Percentiles rank a stretch among this genome's conserved stretches.
phyloP scores from a whole-genome alignment of 2,888 invertebrate genomes.

The Conus canariensis region DNA sequence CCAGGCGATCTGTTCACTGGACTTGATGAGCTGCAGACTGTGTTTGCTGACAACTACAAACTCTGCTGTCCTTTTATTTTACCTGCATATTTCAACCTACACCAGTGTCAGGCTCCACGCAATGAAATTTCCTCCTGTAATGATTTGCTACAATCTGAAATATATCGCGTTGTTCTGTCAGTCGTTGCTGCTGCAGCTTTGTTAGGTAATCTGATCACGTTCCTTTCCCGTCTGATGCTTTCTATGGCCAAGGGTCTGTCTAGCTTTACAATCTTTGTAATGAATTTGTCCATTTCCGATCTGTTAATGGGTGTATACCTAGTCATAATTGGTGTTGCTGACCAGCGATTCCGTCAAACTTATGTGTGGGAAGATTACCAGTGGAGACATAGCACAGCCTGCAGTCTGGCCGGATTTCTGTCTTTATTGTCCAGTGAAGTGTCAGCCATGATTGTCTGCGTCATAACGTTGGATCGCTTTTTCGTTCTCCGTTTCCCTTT shows the following conservation, averaged over 20 bases:
- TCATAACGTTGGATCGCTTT: constrained; percentile 84
- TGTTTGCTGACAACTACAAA: constrained; percentile 41
- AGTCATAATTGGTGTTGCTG: constrained; percentile 58
- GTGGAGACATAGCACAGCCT: constrained; percentile 58
- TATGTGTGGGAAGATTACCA: constrained; percentile 58
- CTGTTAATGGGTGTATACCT: constrained; percentile 63
- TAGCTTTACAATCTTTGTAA: constrained; percentile 40
- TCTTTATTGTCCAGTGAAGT: constrained; percentile 81
- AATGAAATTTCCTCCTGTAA: constrained; percentile 45
- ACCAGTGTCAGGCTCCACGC: constrained; percentile 14
- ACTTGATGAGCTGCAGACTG: background rate
- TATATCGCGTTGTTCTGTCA: constrained; percentile 25
- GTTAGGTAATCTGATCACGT: constrained; percentile 26
- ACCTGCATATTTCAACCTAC: background rate
- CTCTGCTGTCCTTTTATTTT: constrained; percentile 30
- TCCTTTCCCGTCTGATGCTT: background rate
- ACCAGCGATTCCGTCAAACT: constrained; percentile 53
- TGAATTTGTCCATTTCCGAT: constrained; percentile 44
- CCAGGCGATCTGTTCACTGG: constrained; percentile 4
- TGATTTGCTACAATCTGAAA: constrained; percentile 22
- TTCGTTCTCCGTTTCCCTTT: constrained; percentile 83
- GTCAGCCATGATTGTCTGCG: constrained; percentile 82
- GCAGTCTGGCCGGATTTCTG: constrained; percentile 59
- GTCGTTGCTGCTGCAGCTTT: constrained; percentile 19
- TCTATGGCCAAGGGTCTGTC: background rate